Evolutionary conservation across 2,888 invertebrate species (phyloP).

Genomic region (Metacarcinus magister): DNA sequence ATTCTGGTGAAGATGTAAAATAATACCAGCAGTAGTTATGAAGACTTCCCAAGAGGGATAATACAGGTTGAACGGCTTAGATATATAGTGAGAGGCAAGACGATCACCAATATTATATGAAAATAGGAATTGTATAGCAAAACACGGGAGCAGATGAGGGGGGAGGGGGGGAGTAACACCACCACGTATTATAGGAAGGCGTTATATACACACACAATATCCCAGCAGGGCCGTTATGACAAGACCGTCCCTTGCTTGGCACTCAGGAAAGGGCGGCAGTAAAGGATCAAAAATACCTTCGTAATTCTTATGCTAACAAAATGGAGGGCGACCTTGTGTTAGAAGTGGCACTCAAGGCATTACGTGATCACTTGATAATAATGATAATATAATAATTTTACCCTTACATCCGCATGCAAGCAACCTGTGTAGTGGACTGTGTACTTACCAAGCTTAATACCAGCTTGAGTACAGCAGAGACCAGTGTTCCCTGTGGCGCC

Average conservation of each 20-base stretch:
- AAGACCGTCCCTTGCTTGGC: too few species aligned
- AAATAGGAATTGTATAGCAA: too few species aligned
- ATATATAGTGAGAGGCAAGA: too few species aligned
- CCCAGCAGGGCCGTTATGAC: not conserved
- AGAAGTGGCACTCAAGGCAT: not conserved
- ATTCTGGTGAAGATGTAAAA: too few species aligned
- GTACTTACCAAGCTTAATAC: constrained; percentile 90
- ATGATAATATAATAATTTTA: not conserved
- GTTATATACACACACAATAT: too few species aligned
- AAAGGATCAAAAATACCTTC: not conserved
- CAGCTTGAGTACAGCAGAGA: constrained; percentile 90
- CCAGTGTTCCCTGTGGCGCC: constrained; percentile 94
- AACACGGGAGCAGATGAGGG: too few species aligned
- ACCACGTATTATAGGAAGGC: too few species aligned
- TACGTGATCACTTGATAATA: not conserved
- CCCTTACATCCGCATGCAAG: not conserved
- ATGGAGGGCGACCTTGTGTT: not conserved
- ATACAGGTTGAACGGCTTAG: too few species aligned
- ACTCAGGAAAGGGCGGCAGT: not conserved
- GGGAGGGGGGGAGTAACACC: too few species aligned
- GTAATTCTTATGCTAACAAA: not conserved
- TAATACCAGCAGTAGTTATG: too few species aligned
- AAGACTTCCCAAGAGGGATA: too few species aligned
- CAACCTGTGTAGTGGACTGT: not conserved
- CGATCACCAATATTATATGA: too few species aligned